These are phyloP conservation scores for Drosophila stalkeri DNA, from an alignment of 2,888 invertebrate species.

Conservation along the genomic window DNA sequence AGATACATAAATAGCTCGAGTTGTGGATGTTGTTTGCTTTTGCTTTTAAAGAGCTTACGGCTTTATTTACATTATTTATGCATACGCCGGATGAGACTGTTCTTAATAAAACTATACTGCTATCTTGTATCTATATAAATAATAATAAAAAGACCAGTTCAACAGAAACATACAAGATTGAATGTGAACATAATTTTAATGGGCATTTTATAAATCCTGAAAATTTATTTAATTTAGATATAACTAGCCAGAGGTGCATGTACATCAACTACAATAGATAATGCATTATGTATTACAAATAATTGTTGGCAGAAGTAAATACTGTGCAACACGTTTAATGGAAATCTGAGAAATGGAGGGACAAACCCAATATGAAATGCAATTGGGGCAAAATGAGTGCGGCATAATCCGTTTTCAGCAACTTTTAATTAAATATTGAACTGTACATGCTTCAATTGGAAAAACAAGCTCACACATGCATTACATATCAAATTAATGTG, in stretches of 20 bases:
- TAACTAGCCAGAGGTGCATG: not conserved
- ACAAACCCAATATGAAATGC: constrained; percentile 18
- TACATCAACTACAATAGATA: constrained; percentile 3
- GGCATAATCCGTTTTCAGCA: constrained; percentile 16
- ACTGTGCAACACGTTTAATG: not conserved
- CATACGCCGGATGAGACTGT: not conserved
- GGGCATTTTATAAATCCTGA: no score
- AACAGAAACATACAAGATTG: not conserved
- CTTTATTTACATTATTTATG: not conserved
- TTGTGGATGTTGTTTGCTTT: constrained; percentile 14
- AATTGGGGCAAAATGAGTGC: not conserved
- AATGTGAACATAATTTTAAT: not conserved
- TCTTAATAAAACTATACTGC: no score
- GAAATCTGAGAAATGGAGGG: constrained; percentile 6
- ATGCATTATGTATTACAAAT: not conserved
- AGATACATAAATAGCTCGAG: constrained; percentile 27
- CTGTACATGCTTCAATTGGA: constrained; percentile 21
- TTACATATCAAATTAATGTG: not conserved
- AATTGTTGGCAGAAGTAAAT: constrained; percentile 21
- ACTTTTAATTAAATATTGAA: constrained; percentile 71
- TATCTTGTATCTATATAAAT: not conserved
- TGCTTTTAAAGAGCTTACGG: not conserved
- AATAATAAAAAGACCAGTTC: not conserved
- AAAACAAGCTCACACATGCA: not conserved
- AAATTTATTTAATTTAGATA: no score